These are phyloP conservation scores for Drosophila insularis DNA, from an alignment of 1,140 invertebrate genomes.

Conservation along the genomic window DNA sequence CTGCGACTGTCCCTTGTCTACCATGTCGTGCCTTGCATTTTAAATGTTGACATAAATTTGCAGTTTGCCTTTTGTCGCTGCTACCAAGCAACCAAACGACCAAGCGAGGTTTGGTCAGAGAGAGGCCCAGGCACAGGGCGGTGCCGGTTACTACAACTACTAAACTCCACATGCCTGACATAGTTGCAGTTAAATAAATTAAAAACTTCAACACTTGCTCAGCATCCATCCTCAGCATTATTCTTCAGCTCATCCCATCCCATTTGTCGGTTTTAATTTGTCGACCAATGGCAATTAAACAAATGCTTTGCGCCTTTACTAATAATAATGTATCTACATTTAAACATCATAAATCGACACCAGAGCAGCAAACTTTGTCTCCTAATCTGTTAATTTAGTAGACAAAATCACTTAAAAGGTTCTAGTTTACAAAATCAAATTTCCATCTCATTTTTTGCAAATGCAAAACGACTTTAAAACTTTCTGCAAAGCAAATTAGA, in stretches of 20 bases:
- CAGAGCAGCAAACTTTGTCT: no score
- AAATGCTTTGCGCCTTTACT: constrained; percentile 9
- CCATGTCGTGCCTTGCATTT: constrained; percentile 53
- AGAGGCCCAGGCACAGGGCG: no score
- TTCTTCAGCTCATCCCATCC: neutral
- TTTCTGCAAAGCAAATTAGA: no score
- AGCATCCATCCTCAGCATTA: neutral
- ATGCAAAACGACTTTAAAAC: no score
- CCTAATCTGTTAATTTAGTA: no score
- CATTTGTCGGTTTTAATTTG: constrained; percentile 18
- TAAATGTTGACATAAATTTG: constrained; percentile 63
- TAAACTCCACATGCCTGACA: constrained; percentile 30
- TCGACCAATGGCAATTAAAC: constrained; percentile 19
- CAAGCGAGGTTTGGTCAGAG: neutral
- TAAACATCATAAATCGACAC: neutral
- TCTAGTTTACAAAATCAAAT: no score
- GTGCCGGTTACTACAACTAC: neutral
- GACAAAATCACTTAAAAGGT: no score
- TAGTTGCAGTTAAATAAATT: constrained; percentile 57
- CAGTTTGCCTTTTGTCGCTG: constrained; percentile 55
- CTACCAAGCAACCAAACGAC: neutral
- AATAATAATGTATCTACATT: neutral
- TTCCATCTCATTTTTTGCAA: no score
- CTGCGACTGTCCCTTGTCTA: constrained; percentile 34
- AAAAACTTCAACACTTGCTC: constrained; percentile 55